phyloP scores from a whole-genome alignment of 2,888 invertebrate genomes.

The Drosophila affinis region DNA sequence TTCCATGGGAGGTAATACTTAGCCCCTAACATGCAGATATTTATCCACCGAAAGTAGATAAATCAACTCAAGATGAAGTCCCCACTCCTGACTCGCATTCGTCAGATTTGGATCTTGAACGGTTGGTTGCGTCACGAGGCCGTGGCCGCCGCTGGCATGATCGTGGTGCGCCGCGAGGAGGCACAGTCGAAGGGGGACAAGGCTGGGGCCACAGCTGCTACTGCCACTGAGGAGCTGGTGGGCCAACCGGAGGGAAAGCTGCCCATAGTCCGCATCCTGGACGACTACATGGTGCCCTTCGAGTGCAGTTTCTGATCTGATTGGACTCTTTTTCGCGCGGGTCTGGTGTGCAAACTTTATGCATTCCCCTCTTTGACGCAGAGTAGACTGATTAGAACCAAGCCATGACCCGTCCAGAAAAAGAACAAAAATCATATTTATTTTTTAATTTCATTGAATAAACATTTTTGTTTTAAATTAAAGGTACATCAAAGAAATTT shows the following conservation, averaged over 20 bases:
- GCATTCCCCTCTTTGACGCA: not conserved
- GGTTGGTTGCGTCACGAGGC: conserved; percentile 64
- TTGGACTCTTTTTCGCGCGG: too few relatives aligned
- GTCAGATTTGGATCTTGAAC: conserved; percentile 63
- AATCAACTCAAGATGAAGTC: conserved; percentile 49
- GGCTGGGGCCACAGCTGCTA: not conserved
- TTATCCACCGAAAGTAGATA: not conserved
- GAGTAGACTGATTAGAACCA: not conserved
- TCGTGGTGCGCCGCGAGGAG: conserved; percentile 51
- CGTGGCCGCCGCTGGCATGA: conserved; percentile 57
- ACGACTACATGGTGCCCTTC: conserved; percentile 64
- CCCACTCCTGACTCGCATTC: conserved; percentile 56
- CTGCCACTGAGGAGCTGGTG: not conserved
- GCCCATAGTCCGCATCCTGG: conserved; percentile 57
- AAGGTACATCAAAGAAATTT: not conserved
- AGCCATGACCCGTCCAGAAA: not conserved
- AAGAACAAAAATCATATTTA: not conserved
- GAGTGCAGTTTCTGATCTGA: conserved; percentile 51
- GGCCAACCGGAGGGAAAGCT: conserved; percentile 51
- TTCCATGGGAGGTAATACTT: not conserved
- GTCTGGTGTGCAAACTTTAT: not conserved
- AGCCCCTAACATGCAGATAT: not conserved
- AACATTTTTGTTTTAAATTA: not conserved
- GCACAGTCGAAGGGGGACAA: conserved; percentile 17
- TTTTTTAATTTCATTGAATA: not conserved